Percentiles rank a stretch among this genome's conserved stretches.
These are phyloP conservation scores for Poecilia wingei DNA, from an alignment of 2,797 vertebrate species.

Conservation along the genomic window DNA sequence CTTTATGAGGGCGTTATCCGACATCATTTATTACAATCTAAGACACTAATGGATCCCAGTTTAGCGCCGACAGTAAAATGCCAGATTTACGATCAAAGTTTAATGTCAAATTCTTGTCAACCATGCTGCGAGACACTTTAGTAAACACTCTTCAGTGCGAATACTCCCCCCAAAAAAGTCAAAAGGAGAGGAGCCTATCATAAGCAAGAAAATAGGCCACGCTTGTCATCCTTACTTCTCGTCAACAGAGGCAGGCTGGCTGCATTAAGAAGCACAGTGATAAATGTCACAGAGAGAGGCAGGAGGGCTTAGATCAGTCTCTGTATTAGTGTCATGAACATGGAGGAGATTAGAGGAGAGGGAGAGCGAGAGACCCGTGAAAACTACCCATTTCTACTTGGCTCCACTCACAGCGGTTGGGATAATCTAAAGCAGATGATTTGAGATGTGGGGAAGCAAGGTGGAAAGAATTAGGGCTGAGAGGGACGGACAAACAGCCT, in stretches of 20 bases:
- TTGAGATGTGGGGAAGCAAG: constrained; percentile 52
- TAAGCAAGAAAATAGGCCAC: constrained; percentile 68
- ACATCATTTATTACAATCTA: constrained; percentile 28
- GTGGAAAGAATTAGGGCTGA: constrained; percentile 40
- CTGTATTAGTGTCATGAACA: constrained; percentile 78
- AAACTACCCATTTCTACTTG: constrained; percentile 54
- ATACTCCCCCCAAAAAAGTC: constrained; percentile 5
- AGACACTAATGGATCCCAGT: constrained; percentile 35
- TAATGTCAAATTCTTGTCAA: constrained; percentile 35
- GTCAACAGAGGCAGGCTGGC: constrained; percentile 64
- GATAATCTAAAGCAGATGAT: constrained; percentile 70
- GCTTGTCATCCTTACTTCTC: constrained; percentile 69
- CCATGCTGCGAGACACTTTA: constrained; percentile 26
- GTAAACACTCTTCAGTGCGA: constrained; percentile 46
- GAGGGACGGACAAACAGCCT: constrained; percentile 9
- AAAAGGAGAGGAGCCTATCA: constrained; percentile 34
- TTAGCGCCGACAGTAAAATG: constrained; percentile 28
- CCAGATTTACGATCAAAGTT: constrained; percentile 36
- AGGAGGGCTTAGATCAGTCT: constrained; percentile 71
- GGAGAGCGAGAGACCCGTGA: constrained; percentile 22
- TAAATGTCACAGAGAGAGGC: constrained; percentile 69
- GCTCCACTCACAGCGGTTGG: constrained; percentile 38
- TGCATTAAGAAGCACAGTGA: constrained; percentile 70
- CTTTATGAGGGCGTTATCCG: constrained; percentile 9
- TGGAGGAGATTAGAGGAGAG: constrained; percentile 59